These are phyloP conservation scores for Trichacis sp. DNA, from an alignment of 2,888 invertebrate species.

Conservation along the genomic window DNA sequence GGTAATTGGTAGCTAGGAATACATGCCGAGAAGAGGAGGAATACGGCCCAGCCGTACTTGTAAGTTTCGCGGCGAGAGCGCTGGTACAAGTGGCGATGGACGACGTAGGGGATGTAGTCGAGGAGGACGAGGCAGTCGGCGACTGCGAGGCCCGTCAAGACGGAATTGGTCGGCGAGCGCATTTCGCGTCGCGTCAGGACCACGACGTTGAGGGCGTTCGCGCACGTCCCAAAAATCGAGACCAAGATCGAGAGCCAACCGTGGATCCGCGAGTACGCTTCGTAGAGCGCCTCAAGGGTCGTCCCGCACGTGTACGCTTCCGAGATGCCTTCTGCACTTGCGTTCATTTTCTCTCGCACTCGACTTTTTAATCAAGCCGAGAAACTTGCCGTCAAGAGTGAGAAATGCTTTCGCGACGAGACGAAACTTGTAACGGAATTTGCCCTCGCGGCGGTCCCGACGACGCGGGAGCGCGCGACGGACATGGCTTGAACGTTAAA, in stretches of 20 bases:
- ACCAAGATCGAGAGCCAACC: constrained; percentile 89
- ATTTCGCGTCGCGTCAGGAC: constrained; percentile 91
- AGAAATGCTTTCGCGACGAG: no score
- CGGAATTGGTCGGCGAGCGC: constrained; percentile 82
- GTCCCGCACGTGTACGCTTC: constrained; percentile 73
- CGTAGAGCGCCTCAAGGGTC: constrained; percentile 74
- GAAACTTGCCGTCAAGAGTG: no score
- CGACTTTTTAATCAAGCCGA: no score
- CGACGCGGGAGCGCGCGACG: no score
- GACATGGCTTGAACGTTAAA: no score
- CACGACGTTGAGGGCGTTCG: constrained; percentile 92
- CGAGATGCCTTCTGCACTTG: no score
- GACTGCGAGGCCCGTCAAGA: constrained; percentile 89
- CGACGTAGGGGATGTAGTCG: constrained; percentile 91
- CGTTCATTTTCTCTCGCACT: no score
- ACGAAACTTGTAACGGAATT: no score
- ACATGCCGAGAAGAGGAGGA: constrained; percentile 84
- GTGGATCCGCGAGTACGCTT: constrained; percentile 80
- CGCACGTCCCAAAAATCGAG: constrained; percentile 89
- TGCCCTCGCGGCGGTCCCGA: no score
- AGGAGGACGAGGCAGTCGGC: constrained; percentile 95
- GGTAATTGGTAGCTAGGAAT: no score
- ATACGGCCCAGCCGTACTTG: constrained; percentile 83
- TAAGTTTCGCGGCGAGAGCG: constrained; percentile 71
- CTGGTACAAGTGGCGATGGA: constrained; percentile 80